These are phyloP conservation scores for Arenicola marina DNA, from an alignment of 2,888 invertebrate species.

Conservation along the genomic window DNA sequence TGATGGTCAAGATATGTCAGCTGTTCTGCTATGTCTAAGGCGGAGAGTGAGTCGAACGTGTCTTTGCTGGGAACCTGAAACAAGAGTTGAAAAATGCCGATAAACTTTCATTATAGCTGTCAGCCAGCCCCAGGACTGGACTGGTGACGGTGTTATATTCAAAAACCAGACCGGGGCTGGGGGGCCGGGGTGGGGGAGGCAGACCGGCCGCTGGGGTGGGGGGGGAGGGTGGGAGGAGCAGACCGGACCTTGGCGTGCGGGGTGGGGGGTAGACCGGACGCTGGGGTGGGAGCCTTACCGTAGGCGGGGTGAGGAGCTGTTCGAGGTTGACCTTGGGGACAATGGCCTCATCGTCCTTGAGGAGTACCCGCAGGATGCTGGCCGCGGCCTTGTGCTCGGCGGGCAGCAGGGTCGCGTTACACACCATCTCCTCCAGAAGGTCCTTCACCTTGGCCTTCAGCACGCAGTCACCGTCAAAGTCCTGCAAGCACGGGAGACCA, in stretches of 20 bases:
- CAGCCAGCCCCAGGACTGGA: too few relatives aligned
- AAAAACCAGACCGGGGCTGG: too few relatives aligned
- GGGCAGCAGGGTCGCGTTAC: constrained; percentile 77
- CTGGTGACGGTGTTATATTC: too few relatives aligned
- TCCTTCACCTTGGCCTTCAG: constrained; percentile 80
- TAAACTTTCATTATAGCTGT: too few relatives aligned
- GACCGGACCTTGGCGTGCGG: neutral
- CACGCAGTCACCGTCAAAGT: constrained; percentile 76
- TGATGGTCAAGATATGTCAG: constrained; percentile 90
- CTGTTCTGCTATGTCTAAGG: constrained; percentile 89
- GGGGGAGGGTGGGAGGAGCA: neutral
- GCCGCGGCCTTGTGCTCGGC: constrained; percentile 88
- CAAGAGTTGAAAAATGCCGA: too few relatives aligned
- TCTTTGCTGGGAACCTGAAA: constrained; percentile 76
- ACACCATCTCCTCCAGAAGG: constrained; percentile 85
- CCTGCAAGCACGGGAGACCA: too few relatives aligned
- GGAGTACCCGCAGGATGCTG: constrained; percentile 75
- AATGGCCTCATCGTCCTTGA: constrained; percentile 73
- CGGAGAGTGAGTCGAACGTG: constrained; percentile 82
- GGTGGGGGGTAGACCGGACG: too few relatives aligned
- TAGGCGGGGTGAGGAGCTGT: constrained; percentile 47
- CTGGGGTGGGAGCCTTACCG: constrained; percentile 20
- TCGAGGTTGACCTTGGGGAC: constrained; percentile 70
- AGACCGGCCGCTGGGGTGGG: neutral
- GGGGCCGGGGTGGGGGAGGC: neutral